Evolutionary conservation across 2,113 vertebrate genomes (phyloP).

Genomic region (Labeo rohita): DNA sequence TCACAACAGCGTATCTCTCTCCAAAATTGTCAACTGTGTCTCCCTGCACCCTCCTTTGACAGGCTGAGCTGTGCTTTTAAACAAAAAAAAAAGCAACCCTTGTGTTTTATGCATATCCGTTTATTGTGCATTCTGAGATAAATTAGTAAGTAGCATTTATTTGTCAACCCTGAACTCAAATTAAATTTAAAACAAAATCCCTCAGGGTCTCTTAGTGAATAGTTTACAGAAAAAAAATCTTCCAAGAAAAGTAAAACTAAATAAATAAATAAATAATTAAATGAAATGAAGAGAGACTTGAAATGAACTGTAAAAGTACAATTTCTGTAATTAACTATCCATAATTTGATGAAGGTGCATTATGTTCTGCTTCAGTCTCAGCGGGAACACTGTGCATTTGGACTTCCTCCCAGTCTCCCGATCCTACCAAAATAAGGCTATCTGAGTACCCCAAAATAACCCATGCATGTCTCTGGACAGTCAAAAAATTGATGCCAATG

Average conservation of each 20-base stretch:
- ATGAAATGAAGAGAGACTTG: neutral
- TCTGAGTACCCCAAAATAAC: neutral
- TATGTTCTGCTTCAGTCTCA: constrained; percentile 11
- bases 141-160: neutral
- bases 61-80: neutral
- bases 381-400: constrained; percentile 41
- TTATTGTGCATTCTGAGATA: neutral
- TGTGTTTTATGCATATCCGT: neutral
- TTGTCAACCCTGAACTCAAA: neutral
- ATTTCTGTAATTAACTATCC: constrained; percentile 34
- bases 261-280: too few relatives aligned
- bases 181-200: neutral
- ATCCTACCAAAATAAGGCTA: constrained; percentile 41
- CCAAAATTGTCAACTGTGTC: neutral
- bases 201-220: neutral
- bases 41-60: neutral
- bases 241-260: neutral
- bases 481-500: neutral
- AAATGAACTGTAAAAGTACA: neutral
- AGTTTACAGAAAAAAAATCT: neutral
- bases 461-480: constrained; percentile 13
- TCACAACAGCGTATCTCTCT: neutral
- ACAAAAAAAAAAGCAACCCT: neutral
- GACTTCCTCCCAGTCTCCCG: constrained; percentile 51
- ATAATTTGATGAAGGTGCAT: constrained; percentile 38